Evolutionary conservation across 2,113 vertebrate genomes (phyloP).

Genomic region (Leptobrachium ailaonicum): DNA sequence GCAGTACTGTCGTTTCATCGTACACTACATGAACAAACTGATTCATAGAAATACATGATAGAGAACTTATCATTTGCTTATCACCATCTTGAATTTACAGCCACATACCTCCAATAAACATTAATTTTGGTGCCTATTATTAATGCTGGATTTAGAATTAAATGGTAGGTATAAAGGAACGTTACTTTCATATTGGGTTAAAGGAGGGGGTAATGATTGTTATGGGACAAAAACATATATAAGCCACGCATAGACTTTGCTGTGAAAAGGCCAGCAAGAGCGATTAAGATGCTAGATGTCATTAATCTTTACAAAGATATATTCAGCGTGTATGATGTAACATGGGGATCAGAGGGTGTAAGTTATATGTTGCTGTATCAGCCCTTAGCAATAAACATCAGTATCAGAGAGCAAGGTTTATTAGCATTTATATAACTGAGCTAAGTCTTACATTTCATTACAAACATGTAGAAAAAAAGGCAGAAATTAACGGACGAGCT

Average conservation of each 20-base stretch:
- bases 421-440: conserved; percentile 18
- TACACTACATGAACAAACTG: not conserved
- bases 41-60: not conserved
- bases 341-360: conserved; percentile 17
- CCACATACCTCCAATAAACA: no score
- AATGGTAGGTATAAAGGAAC: no score
- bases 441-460: not conserved
- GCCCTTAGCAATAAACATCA: conserved; percentile 4
- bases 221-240: no score
- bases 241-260: no score
- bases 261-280: no score
- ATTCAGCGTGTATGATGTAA: conserved; percentile 22
- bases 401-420: not conserved
- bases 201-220: no score
- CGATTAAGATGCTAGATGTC: not conserved
- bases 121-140: no score
- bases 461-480: not conserved
- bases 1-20: not conserved
- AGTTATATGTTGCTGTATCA: conserved; percentile 8
- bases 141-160: no score
- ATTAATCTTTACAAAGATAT: conserved; percentile 16
- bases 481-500: not conserved
- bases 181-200: no score
- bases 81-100: no score
- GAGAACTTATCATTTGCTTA: no score